These are phyloP conservation scores for Nymphalis urticae DNA, from an alignment of 2,888 invertebrate species.

Conservation along the genomic window DNA sequence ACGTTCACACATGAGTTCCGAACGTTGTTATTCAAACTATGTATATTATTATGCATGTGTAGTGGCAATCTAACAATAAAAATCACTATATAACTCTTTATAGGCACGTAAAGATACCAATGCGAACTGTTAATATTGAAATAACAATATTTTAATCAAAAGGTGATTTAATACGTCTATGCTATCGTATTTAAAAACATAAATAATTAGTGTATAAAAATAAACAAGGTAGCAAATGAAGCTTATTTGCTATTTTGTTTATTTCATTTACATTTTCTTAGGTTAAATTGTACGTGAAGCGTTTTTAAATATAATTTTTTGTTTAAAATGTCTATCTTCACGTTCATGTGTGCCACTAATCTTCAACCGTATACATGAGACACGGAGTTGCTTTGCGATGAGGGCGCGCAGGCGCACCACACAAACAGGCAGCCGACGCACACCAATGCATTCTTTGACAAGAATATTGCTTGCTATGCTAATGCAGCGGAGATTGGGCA, in stretches of 20 bases:
- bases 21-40: constrained; percentile 11
- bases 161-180: not conserved
- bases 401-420: constrained; percentile 48
- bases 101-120: not conserved
- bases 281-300: not conserved
- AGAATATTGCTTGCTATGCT: constrained; percentile 81
- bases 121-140: not conserved
- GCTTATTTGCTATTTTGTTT: not conserved
- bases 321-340: constrained; percentile 21
- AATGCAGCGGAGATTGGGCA: constrained; percentile 82
- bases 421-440: constrained; percentile 37
- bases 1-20: constrained; percentile 52
- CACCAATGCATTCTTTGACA: constrained; percentile 62
- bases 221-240: no score
- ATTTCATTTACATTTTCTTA: not conserved
- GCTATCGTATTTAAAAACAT: not conserved
- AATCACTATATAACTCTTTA: not conserved
- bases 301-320: constrained; percentile 7
- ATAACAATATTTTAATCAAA: no score
- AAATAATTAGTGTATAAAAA: no score
- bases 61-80: not conserved
- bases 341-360: constrained; percentile 34
- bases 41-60: constrained; percentile 11
- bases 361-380: constrained; percentile 36
- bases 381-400: constrained; percentile 42